Evolutionary conservation across 2,888 invertebrate species (phyloP), one percentile per base, ranked within the genome.

Genomic region (Linnaemya tessellans): DNA sequence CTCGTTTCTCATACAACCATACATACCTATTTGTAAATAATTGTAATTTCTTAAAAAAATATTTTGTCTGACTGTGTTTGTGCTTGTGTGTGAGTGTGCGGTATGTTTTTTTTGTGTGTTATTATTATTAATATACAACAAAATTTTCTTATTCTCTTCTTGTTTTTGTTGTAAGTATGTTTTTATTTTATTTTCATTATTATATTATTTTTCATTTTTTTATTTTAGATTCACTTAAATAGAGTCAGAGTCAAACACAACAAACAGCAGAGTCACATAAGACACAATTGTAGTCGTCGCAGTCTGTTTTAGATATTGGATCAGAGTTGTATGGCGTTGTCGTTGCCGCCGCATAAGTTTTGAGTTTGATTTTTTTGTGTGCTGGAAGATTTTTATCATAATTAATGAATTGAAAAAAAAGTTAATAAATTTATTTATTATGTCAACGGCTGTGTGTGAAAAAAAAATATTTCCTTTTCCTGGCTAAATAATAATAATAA

Each of bases 241-340:
- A 77, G 82, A 83, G 82, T 78, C 82, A 49, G 82, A 83, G 82
- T 82, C 82, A 77, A 75, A 82, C 46, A 81, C 77, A 60, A 49
- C 77, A 74, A 78, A 67, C 77, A 79, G 80, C 73, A 74, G 74
- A 82, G 82, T 83, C 82, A 78, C 75, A 82, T 79, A 79, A 85
- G 78, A 79, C 79, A 81, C 60, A 78, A 79, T 82, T 78, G 74
- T 67, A 84, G 81, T 80, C 81, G 58, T 79, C 84, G 81, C 84
- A 84, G 84, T 84, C 80, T 81, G 84, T 85, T 85, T 80, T 85
- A 70, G 85, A 75, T 85, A 82, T 85, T 82, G 82, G 79, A 85
- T 85, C 85, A 85, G 82, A 85, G 82, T 79, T 79, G 84, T 78
- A 71, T 68, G 86, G 83, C 75, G 68, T 83, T 65, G 51, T 68